Evolutionary conservation across 2,113 vertebrate species (phyloP), one percentile per base, ranked within the genome.

Genomic region (Diphyllodes magnificus): DNA sequence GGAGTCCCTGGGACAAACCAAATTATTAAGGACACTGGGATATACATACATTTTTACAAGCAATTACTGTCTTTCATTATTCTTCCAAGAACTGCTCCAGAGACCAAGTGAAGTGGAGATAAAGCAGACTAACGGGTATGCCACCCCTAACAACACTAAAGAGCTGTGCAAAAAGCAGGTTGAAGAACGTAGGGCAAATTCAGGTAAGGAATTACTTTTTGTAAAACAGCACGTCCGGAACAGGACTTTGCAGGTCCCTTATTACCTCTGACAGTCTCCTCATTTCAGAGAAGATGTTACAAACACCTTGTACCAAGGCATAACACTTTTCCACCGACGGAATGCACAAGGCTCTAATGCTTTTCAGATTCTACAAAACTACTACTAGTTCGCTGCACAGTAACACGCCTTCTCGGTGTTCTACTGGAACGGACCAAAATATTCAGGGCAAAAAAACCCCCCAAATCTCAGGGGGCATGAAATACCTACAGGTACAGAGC

Each of bases 391-490:
- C 9, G 59, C 25, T 28, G 23, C 7, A 44, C 39, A 51, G 33
- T 9, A 25, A 44, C 7, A n/a, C 57, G 13, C 24, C 71, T n/a
- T n/a, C 7, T 19, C 66, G 20, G 9, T 37, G 45, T 8, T 45
- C 27, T 49, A 66, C 28, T 61, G 22, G 16, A 78, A 81, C 4
- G 11, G 21, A 51, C 15, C 30, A n/a, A 66, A 87, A 47, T n/a
- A 35, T 11, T 51, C 35, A 60, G 39, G 20, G 39, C 1, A 60
- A 59, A 33, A 18, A 18, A 1, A 0, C 5, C 9, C 4, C 23
- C 10, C 0, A 0, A 31, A 77, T 18, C 19, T 20, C 37, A 21
- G 28, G 31, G 25, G 7, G 31, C 9, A 16, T 33, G 12, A 75
- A 49, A 51, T 45, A 54, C 9, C 35, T 19, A 49, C 27, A 40